phyloP scores from a whole-genome alignment of 2,888 invertebrate genomes.

The Brassicogethes aeneus region DNA sequence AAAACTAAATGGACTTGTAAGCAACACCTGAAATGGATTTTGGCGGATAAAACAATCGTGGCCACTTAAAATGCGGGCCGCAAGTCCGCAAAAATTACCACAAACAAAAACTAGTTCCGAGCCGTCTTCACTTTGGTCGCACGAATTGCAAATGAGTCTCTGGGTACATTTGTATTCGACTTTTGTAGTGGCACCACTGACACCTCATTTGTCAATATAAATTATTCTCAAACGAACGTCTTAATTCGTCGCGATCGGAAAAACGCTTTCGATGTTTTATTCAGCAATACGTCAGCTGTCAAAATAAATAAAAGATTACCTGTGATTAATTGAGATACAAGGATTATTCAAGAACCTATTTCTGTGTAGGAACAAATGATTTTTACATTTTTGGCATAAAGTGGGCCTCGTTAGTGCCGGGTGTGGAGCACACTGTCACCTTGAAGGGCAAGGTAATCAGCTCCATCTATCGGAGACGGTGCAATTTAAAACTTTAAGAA shows the following conservation, averaged over 20 bases:
- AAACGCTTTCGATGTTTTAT: constrained; percentile 20
- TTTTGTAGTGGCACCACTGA: constrained; percentile 36
- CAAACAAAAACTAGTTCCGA: constrained; percentile 32
- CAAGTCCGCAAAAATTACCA: constrained; percentile 21
- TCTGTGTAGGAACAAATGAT: too few species aligned
- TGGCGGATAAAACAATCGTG: background rate
- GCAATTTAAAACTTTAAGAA: too few species aligned
- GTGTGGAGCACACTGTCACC: too few species aligned
- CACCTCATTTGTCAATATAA: constrained; percentile 42
- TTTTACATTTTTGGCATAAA: too few species aligned
- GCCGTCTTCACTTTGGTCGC: constrained; percentile 16
- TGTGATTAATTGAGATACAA: background rate
- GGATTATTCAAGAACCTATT: too few species aligned
- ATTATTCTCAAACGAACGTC: constrained; percentile 35
- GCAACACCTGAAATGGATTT: background rate
- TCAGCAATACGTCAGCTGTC: constrained; percentile 15
- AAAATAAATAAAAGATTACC: background rate
- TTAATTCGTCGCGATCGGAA: constrained; percentile 27
- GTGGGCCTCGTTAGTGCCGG: too few species aligned
- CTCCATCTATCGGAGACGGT: too few species aligned
- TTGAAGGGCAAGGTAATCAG: too few species aligned
- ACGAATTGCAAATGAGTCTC: constrained; percentile 38
- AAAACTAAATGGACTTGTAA: background rate
- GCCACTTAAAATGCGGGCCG: background rate
- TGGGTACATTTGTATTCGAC: constrained; percentile 39